phyloP scores from a whole-genome alignment of 2,113 vertebrate genomes.

The Tenebrosternarchus preto region DNA sequence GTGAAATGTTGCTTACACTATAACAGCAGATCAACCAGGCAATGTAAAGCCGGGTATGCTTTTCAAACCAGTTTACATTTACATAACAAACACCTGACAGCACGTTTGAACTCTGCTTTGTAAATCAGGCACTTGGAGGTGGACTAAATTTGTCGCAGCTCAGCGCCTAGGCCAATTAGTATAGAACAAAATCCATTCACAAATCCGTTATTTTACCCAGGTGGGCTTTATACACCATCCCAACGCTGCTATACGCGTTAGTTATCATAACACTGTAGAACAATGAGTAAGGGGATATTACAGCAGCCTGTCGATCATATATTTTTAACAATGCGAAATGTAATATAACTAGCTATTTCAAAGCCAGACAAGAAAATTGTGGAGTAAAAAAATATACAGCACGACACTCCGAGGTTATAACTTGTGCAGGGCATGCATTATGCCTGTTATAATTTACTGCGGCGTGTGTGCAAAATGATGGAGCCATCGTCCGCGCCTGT shows the following conservation, averaged over 20 bases:
- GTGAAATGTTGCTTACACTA: too few relatives aligned
- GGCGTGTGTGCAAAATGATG: too few relatives aligned
- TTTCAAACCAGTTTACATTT: not conserved
- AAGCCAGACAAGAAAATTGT: too few relatives aligned
- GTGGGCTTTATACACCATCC: not conserved
- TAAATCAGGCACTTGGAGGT: not conserved
- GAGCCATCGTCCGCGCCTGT: not conserved
- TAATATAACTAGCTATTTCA: too few relatives aligned
- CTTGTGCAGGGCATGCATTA: too few relatives aligned
- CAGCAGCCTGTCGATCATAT: too few relatives aligned
- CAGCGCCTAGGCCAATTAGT: not conserved
- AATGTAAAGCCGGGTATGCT: not conserved
- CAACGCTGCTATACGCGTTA: not conserved
- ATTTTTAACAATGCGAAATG: too few relatives aligned
- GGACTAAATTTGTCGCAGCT: not conserved
- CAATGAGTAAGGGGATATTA: too few relatives aligned
- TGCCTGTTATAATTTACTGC: too few relatives aligned
- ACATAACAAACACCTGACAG: constrained; percentile 5
- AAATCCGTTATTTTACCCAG: not conserved
- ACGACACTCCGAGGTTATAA: too few relatives aligned
- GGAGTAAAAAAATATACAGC: too few relatives aligned
- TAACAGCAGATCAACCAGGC: not conserved
- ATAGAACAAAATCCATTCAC: not conserved
- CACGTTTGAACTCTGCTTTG: not conserved
- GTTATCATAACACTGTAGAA: not conserved